Evolutionary conservation across 2,113 vertebrate genomes (phyloP), one percentile per base, ranked within the genome.

Genomic region (Carassius carassius): DNA sequence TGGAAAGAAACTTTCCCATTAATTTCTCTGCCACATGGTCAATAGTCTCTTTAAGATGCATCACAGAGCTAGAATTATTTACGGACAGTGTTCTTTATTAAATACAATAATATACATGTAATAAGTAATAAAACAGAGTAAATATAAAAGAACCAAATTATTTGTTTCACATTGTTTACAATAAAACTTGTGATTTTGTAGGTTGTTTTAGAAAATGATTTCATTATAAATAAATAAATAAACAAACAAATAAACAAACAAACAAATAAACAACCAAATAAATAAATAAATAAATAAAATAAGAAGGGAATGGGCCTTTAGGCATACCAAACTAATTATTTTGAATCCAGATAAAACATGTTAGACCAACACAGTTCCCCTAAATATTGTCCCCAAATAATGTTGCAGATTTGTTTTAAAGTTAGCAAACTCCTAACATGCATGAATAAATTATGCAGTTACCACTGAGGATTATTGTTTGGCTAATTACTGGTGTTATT

Each of bases 361-460:
- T 32, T 67, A 17, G 63, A 32, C 25, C 14, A 32, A 32, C 6
- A 8, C 3, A 3, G 35, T 67, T 35, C 7, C 14, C 29, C 14
- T 3, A 12, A 47, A 47, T 47, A 12, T 47, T 47, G 44, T 47
- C 44, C 44, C 44, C 0, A 47, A 3, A 47, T 11, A 67, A 67
- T 32, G 63, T 65, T 65, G 23, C 14, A 65, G 63, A 35, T 67
- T 67, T 67, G 14, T 35, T 67, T 3, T 6, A 35, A 17, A 7
- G 7, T 19, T 35, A 10, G 7, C 1, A 0, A 69, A 16, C 29
- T 35, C 7, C n/a, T 12, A 9, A 35, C 8, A 69, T 69, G 65
- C 65, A 69, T 69, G 65, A 69, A 69, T 69, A 69, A 69, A 10
- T 35, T 19, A 69, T 69, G 29, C 29, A 69, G 29, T 10, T 67